Evolutionary conservation across 2,113 vertebrate genomes (phyloP).

Genomic region (Perognathus longimembris): DNA sequence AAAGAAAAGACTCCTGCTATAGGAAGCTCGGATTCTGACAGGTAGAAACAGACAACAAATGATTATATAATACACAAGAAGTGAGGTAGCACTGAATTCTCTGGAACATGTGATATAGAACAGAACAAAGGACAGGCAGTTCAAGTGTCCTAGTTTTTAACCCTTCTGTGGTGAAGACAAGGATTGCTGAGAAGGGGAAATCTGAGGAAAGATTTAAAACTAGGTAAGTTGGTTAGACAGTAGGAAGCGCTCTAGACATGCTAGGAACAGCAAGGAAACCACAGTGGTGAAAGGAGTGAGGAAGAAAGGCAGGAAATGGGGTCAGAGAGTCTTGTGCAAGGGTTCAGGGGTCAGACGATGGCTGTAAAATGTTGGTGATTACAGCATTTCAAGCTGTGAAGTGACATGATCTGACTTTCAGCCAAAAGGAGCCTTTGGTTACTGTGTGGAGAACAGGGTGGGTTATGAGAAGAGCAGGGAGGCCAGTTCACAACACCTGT

Average conservation of each 20-base stretch:
- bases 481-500: background rate
- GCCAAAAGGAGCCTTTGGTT: background rate
- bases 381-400: background rate
- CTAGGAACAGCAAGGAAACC: background rate
- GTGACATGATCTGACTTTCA: background rate
- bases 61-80: background rate
- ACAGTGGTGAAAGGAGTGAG: background rate
- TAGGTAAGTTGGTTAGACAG: background rate
- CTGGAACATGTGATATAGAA: background rate
- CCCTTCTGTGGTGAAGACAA: background rate
- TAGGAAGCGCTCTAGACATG: background rate
- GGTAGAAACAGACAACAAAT: background rate
- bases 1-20: background rate
- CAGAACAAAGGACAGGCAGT: background rate
- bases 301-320: background rate
- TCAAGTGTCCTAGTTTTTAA: background rate
- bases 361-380: background rate
- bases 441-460: background rate
- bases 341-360: background rate
- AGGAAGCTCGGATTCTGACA: background rate
- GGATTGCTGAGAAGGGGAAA: background rate
- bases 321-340: background rate
- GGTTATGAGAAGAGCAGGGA: background rate
- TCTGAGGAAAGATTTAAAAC: background rate
- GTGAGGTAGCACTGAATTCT: background rate